Evolutionary conservation across 2,113 vertebrate species (phyloP), one percentile per base, ranked within the genome.

Genomic region (Cephalophus harveyi): DNA sequence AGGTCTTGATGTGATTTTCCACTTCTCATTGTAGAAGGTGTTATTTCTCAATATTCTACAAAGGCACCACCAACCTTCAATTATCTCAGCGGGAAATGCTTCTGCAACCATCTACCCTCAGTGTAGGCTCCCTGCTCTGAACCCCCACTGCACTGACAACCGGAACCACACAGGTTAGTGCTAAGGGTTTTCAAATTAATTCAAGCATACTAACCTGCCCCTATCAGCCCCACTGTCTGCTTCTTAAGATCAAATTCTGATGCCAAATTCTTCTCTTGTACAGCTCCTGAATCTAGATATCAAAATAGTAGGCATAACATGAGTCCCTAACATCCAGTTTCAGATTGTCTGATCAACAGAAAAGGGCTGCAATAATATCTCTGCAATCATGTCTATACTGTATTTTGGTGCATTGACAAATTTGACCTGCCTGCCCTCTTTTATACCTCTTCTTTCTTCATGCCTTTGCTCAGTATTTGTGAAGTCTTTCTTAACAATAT

Each of bases 11-110:
- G 76, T 62, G 96, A 97, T 89, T 98, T 95, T 85, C 86, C 36
- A 93, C 82, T n/a, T 94, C 67, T 86, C 30, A 57, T 27, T 71
- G 1, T 3, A 8, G 14, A 93, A 50, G 67, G 28, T 78, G 71
- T 88, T 23, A 93, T 83, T 97, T 98, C 93, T 64, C 82, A 91
- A 55, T 36, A 62, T 13, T 43, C 87, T n/a, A 43, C 86, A 91
- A 71, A 93, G 60, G 23, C 7, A 48, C 78, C 78, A 82, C 13
- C 36, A 79, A 57, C 94, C 87, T 92, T 89, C 89, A 89, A 43
- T 97, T 57, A 95, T 46, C 96, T 94, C 96, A 52, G 81, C 67
- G 14, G 33, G 36, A 21, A 46, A 67, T 14, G 28, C 33, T 27
- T 46, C 90, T 87, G 89, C 60, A 28, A 21, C 30, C 71, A 3